phyloP scores from a whole-genome alignment of 2,797 vertebrate species.

The Pithecia hirsuta region DNA sequence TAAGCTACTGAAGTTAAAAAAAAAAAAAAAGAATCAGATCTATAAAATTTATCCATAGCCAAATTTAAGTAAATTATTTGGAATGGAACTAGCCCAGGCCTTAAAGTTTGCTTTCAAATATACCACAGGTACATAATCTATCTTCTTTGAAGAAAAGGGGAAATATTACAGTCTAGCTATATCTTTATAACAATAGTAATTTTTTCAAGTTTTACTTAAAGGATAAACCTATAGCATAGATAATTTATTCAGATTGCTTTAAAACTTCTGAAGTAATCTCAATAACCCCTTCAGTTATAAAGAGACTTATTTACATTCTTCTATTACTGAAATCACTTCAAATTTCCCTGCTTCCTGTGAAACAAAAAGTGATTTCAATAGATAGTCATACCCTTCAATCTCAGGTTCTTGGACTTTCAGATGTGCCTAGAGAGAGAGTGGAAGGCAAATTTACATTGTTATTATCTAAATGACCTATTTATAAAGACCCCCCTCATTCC shows the following conservation, averaged over 20 bases:
- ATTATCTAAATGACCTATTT: slow-evolving; percentile 13
- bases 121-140: neutral
- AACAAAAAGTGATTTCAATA: slow-evolving; percentile 6
- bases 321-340: slow-evolving; percentile 51
- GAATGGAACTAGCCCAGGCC: neutral
- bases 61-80: neutral
- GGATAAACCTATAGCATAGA: neutral
- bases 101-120: neutral
- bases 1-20: neutral
- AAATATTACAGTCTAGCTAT: neutral
- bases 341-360: slow-evolving; percentile 29
- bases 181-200: neutral
- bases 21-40: slow-evolving; percentile 5
- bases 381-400: slow-evolving; percentile 46
- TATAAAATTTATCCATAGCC: neutral
- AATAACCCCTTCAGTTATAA: neutral
- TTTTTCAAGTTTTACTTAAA: neutral
- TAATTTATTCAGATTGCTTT: slow-evolving; percentile 19
- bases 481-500: neutral
- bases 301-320: slow-evolving; percentile 45
- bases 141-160: neutral
- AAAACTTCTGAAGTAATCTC: neutral
- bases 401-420: neutral
- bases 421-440: neutral
- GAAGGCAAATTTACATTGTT: neutral